phyloP scores from a whole-genome alignment of 2,888 invertebrate species.

The Poecilobothrus nobilitatus region DNA sequence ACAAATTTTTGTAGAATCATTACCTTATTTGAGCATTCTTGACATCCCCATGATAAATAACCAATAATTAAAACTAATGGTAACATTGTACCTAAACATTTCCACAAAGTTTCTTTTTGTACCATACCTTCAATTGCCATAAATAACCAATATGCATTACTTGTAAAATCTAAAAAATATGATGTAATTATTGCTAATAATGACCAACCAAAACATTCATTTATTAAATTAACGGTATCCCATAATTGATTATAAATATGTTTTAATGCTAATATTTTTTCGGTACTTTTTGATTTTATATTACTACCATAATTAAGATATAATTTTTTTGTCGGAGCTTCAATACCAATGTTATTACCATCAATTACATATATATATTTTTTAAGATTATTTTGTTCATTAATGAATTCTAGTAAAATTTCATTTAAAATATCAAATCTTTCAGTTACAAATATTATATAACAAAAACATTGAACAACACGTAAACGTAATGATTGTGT shows the following conservation, averaged over 20 bases:
- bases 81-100: constrained; percentile 26
- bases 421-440: constrained; percentile 21
- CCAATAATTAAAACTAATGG: constrained; percentile 26
- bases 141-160: constrained; percentile 36
- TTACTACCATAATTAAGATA: constrained; percentile 11
- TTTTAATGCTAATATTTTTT: constrained; percentile 32
- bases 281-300: constrained; percentile 14
- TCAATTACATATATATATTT: constrained; percentile 23
- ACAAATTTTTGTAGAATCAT: too few species aligned
- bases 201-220: constrained; percentile 39
- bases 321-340: background rate
- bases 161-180: constrained; percentile 36
- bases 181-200: constrained; percentile 32
- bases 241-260: constrained; percentile 33
- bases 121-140: constrained; percentile 21
- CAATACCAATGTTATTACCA: background rate
- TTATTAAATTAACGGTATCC: constrained; percentile 28
- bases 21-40: constrained; percentile 32
- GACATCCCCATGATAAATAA: constrained; percentile 27
- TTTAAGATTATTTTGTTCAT: constrained; percentile 25
- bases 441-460: constrained; percentile 21
- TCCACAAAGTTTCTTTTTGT: constrained; percentile 13
- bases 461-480: constrained; percentile 29
- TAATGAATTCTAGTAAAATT: constrained; percentile 21
- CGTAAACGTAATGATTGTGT: constrained; percentile 31